A percentile compares a stretch with the other conserved stretches of the same genome.
Conservation (phyloP, 2,113 vertebrate species). For the Cynocephalus volans region DNA sequence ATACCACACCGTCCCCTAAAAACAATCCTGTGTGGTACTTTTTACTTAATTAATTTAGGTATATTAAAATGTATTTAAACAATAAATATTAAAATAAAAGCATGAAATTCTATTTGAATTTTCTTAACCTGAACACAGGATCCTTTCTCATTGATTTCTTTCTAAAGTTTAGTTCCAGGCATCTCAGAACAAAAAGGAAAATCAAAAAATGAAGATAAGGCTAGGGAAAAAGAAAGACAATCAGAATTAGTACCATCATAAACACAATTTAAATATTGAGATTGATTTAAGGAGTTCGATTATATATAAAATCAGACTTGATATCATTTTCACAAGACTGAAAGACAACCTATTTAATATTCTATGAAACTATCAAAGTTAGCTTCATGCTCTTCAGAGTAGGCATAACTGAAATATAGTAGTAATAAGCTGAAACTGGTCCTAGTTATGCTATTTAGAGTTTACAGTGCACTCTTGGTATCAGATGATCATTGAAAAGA, state of each 20-base stretch:
- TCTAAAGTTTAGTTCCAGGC: slow-evolving; percentile 90
- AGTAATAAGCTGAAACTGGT: not conserved
- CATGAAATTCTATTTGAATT: slow-evolving; percentile 27
- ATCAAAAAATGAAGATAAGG: slow-evolving; percentile 92
- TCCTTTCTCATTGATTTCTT: slow-evolving; percentile 89
- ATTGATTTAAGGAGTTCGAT: not conserved
- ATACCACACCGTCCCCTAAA: not conserved
- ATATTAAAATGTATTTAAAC: slow-evolving; percentile 8
- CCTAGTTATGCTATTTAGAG: not conserved
- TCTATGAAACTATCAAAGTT: not conserved
- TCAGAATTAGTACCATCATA: slow-evolving; percentile 14
- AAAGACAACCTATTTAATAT: not conserved
- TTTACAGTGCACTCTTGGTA: not conserved
- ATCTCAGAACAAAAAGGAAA: slow-evolving; percentile 90
- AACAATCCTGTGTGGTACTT: not conserved
- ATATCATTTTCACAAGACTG: not conserved
- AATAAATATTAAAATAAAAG: slow-evolving; percentile 20
- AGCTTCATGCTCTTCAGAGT: not conserved
- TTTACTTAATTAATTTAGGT: not conserved
- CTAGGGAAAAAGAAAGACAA: slow-evolving; percentile 82
- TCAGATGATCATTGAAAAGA: not conserved
- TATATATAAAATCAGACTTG: not conserved
- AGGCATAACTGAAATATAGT: not conserved
- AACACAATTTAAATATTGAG: not conserved
- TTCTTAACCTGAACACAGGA: slow-evolving; percentile 91